Evolutionary conservation across 2,113 vertebrate species (phyloP), one percentile per base, ranked within the genome.

Genomic region (Bos indicus): DNA sequence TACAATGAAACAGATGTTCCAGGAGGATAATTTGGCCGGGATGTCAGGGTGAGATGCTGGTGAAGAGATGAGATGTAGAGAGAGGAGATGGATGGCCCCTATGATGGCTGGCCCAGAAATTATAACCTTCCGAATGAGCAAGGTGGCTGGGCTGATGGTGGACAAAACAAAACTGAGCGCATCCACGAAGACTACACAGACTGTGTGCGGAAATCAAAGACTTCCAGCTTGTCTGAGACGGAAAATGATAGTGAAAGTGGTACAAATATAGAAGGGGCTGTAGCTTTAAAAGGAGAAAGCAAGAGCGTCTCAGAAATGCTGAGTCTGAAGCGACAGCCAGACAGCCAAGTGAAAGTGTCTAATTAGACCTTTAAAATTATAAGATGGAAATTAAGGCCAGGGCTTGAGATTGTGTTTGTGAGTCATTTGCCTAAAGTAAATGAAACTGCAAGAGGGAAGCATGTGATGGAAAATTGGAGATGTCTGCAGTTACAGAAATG

Each of bases 341-440:
- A 54, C 48, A 56, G 88, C 82, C 77, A 59, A 88, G 56, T 15
- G 21, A 48, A 85, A 51, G 88, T 62, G 43, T 56, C 92, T 81
- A 81, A 94, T 96, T 59, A 96, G 82, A 88, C 57, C 89, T 59
- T 82, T 77, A 91, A 86, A 94, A 88, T 91, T 30, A 82, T 23
- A 84, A 25, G 74, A 85, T 56, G 28, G 52, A 23, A 81, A 54
- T 78, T 40, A 43, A 78, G 82, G 57, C 57, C 74, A 64, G 64
- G 36, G 8, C 33, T 97, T 88, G 67, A 40, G 54, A 88, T 28
- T 48, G 26, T 60, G 54, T 83, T 62, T 82, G 60, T 88, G 94
- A 93, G 54, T 93, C 93, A 91, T 90, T 84, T 81, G 25, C 64
- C 78, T 71, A 71, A 96, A 95, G 95, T 64, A 94, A 91, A 96